Percentiles rank a stretch among this genome's conserved stretches.
phyloP scores from a whole-genome alignment of 2,888 invertebrate species.

The Drosophila emarginata region DNA sequence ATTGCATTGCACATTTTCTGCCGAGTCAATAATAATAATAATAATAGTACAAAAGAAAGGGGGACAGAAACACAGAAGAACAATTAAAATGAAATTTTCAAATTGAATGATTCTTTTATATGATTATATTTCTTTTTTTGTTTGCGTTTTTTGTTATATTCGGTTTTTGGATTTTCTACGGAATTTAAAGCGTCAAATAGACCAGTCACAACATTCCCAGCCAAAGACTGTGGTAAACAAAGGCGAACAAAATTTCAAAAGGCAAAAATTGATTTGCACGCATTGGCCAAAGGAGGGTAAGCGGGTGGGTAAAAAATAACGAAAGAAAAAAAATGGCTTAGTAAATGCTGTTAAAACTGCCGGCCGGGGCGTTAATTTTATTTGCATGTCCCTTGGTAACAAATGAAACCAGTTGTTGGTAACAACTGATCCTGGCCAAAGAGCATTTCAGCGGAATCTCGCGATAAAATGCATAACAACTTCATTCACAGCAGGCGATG shows the following conservation, averaged over 20 bases:
- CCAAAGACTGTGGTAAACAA: conserved; percentile 50
- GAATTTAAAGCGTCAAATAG: conserved; percentile 73
- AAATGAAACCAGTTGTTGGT: conserved; percentile 9
- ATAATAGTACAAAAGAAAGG: conserved; percentile 38
- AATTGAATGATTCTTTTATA: conserved; percentile 49
- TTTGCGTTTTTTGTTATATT: conserved; percentile 31
- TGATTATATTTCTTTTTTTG: conserved; percentile 10
- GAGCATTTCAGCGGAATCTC: conserved; percentile 66
- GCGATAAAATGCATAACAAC: conserved; percentile 80
- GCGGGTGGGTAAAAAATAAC: too few species aligned
- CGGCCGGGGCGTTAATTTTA: conserved; percentile 72
- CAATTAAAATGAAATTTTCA: conserved; percentile 75
- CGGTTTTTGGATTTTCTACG: conserved; percentile 47
- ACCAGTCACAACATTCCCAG: conserved; percentile 68
- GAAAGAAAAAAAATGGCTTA: conserved; percentile 49
- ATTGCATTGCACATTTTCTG: conserved; percentile 64
- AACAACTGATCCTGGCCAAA: conserved; percentile 32
- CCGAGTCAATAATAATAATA: conserved; percentile 44
- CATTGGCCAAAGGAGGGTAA: conserved; percentile 24
- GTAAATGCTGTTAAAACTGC: conserved; percentile 72
- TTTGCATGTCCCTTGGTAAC: conserved; percentile 59
- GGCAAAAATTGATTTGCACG: conserved; percentile 65
- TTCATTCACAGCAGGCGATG: conserved; percentile 81
- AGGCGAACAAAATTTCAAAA: conserved; percentile 30
- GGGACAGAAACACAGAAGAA: conserved; percentile 49